Evolutionary conservation across 1,140 invertebrate genomes (phyloP).

Genomic region (Drosophila melanica): DNA sequence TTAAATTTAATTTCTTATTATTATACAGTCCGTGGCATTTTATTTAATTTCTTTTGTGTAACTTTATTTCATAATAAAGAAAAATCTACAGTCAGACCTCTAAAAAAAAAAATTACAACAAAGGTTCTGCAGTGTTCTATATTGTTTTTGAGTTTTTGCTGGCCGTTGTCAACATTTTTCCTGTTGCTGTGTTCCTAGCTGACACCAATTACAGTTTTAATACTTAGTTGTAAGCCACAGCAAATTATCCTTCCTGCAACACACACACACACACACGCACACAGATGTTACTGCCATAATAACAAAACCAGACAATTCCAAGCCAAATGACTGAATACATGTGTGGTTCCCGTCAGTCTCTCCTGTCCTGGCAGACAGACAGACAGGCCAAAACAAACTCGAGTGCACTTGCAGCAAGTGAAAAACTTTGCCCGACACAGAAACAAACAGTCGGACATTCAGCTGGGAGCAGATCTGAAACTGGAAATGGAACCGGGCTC

Average conservation of each 20-base stretch:
- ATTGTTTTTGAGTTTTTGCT: constrained; percentile 4
- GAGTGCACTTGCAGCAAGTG: constrained; percentile 46
- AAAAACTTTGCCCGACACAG: constrained; percentile 42
- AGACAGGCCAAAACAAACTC: constrained; percentile 41
- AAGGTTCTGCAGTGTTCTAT: not conserved
- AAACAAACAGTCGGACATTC: constrained; percentile 31
- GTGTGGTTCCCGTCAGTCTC: constrained; percentile 5
- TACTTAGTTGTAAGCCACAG: constrained; percentile 62
- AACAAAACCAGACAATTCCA: constrained; percentile 32
- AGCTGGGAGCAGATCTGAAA: not conserved
- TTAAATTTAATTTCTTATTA: no score
- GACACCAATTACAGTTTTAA: constrained; percentile 73
- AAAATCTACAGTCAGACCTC: not conserved
- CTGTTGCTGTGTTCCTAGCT: constrained; percentile 17
- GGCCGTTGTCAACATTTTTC: constrained; percentile 32
- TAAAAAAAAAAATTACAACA: constrained; percentile 16
- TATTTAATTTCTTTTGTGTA: not conserved
- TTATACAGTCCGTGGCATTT: not conserved
- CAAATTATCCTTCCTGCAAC: constrained; percentile 65
- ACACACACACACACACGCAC: constrained; percentile 40
- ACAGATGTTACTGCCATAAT: constrained; percentile 24
- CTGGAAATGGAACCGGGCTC: not conserved
- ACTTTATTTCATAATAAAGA: not conserved
- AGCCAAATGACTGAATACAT: constrained; percentile 25
- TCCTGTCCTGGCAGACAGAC: constrained; percentile 13